Conservation (phyloP, 2,888 invertebrate species). For the Epinotia nisella region DNA sequence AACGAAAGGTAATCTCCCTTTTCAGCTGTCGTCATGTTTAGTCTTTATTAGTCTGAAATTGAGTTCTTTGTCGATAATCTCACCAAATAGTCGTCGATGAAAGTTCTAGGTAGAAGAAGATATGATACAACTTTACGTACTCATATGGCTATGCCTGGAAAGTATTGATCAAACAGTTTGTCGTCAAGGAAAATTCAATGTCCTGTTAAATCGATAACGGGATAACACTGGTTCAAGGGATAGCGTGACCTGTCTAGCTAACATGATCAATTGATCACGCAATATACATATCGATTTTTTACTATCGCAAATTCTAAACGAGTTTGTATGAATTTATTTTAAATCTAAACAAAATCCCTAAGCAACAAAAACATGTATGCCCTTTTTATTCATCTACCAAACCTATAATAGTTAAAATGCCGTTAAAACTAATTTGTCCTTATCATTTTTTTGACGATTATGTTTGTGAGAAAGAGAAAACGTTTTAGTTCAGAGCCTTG, state of each 20-base stretch:
- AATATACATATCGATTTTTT: too few relatives aligned
- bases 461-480: too few relatives aligned
- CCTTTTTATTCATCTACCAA: too few relatives aligned
- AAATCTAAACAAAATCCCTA: too few relatives aligned
- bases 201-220: constrained; percentile 15
- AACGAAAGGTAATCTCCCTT: constrained; percentile 73
- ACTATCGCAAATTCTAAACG: constrained; percentile 55
- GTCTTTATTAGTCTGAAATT: too few relatives aligned
- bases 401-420: too few relatives aligned
- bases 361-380: too few relatives aligned
- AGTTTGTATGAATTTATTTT: too few relatives aligned
- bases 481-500: neutral
- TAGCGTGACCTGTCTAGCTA: constrained; percentile 1
- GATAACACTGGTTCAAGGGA: neutral
- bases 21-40: constrained; percentile 63
- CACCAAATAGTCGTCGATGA: too few relatives aligned
- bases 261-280: neutral
- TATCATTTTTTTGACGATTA: too few relatives aligned
- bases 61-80: too few relatives aligned
- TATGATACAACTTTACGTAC: neutral
- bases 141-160: neutral
- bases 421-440: too few relatives aligned
- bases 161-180: constrained; percentile 8
- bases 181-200: constrained; percentile 5
- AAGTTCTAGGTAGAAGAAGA: neutral